These are phyloP conservation scores for Xiphophorus maculatus DNA, from an alignment of 2,113 vertebrate genomes.

Conservation along the genomic window DNA sequence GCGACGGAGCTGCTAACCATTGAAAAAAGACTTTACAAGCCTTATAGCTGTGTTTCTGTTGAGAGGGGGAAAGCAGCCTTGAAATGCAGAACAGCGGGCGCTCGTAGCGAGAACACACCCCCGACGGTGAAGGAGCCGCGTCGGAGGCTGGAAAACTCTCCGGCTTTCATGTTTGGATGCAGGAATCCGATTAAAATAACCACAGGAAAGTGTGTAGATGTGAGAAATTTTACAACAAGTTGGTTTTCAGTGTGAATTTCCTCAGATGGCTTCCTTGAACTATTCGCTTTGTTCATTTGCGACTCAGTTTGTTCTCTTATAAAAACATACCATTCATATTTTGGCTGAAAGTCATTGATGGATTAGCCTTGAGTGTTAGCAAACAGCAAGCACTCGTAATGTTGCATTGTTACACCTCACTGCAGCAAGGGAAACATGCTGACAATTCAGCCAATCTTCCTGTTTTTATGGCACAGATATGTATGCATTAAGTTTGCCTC, in stretches of 20 bases:
- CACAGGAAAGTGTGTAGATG: not conserved
- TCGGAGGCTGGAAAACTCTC: constrained; percentile 14
- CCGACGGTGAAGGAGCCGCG: constrained; percentile 4
- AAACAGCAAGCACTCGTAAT: constrained; percentile 13
- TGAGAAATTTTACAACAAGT: not conserved
- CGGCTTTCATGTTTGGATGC: not conserved
- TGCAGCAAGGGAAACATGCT: not conserved
- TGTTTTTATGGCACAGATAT: not conserved
- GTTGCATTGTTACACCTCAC: constrained; percentile 25
- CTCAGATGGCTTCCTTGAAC: not conserved
- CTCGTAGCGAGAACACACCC: constrained; percentile 29
- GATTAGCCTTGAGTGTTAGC: constrained; percentile 38
- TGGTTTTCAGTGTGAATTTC: not conserved
- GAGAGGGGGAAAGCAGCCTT: constrained; percentile 18
- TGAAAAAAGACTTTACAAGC: constrained; percentile 5
- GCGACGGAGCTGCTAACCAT: constrained; percentile 33
- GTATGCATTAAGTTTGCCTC: not conserved
- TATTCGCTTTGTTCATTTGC: not conserved
- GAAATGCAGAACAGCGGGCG: constrained; percentile 33
- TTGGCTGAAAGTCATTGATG: constrained; percentile 15
- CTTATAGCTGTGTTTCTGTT: constrained; percentile 1
- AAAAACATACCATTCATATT: constrained; percentile 2
- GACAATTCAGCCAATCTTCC: not conserved
- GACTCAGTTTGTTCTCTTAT: not conserved
- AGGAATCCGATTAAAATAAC: not conserved